Evolutionary conservation across 2,797 vertebrate species (phyloP).

Genomic region (Aulostomus chinensis): DNA sequence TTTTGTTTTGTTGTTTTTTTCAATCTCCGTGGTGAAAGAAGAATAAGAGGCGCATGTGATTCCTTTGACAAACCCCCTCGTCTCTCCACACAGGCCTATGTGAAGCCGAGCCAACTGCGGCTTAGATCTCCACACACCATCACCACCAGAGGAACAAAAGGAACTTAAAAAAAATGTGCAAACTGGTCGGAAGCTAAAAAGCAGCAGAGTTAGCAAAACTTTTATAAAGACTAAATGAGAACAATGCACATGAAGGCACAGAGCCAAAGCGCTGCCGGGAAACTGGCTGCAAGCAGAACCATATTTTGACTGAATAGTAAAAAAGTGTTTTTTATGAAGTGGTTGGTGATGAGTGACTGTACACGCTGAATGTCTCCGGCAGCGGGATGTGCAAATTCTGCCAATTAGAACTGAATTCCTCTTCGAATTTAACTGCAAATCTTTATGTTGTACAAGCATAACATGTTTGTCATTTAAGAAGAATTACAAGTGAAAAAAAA

Average conservation of each 20-base stretch:
- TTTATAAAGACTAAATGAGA: constrained; percentile 51
- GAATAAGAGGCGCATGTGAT: constrained; percentile 60
- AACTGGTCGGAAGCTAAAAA: constrained; percentile 56
- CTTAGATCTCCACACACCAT: constrained; percentile 67
- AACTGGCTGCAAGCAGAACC: constrained; percentile 25
- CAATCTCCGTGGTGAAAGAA: constrained; percentile 53
- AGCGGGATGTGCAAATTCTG: too few species aligned
- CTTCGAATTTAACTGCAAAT: too few species aligned
- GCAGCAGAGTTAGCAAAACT: constrained; percentile 55
- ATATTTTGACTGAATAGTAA: too few species aligned
- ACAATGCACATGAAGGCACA: constrained; percentile 51
- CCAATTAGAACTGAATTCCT: too few species aligned
- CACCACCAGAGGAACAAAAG: constrained; percentile 66
- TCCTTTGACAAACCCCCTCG: constrained; percentile 70
- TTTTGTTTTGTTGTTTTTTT: constrained; percentile 16
- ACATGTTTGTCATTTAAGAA: too few species aligned
- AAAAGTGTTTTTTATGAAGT: too few species aligned
- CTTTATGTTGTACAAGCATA: too few species aligned
- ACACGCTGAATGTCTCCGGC: too few species aligned
- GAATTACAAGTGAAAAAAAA: too few species aligned
- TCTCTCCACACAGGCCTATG: constrained; percentile 62
- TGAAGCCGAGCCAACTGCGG: constrained; percentile 71
- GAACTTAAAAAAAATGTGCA: constrained; percentile 33
- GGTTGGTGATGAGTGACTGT: too few species aligned
- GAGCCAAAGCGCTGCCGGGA: constrained; percentile 41